Conservation (phyloP, 1,140 invertebrate species). For the Brevipalpus yothersi region DNA sequence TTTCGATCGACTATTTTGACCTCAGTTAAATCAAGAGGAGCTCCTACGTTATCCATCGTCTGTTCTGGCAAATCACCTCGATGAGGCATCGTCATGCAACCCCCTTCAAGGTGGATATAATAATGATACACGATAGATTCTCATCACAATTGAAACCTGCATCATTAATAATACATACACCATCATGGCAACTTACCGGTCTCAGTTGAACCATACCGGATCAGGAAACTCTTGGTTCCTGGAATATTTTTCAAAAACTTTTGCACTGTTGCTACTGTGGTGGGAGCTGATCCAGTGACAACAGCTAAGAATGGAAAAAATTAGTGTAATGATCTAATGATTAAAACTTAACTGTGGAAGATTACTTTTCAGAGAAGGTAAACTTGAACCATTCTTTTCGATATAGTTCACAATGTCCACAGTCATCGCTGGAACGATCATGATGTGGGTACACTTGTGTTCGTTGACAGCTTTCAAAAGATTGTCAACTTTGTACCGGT, state of each 20-base stretch:
- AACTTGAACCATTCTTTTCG: neutral
- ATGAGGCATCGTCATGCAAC: constrained; percentile 16
- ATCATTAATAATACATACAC: neutral
- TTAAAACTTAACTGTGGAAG: neutral
- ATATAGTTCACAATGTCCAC: constrained; percentile 9
- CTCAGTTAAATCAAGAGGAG: constrained; percentile 49
- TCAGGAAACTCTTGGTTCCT: neutral
- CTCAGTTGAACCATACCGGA: constrained; percentile 11
- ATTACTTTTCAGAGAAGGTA: constrained; percentile 2
- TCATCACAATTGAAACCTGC: neutral
- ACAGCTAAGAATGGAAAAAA: neutral
- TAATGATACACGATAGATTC: too few species aligned
- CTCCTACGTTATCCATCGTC: constrained; percentile 46
- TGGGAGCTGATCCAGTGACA: constrained; percentile 5
- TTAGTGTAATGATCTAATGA: neutral
- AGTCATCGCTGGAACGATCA: constrained; percentile 6
- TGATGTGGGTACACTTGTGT: constrained; percentile 3
- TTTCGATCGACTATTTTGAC: constrained; percentile 42
- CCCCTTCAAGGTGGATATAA: neutral
- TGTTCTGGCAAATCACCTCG: constrained; percentile 34
- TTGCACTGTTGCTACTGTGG: constrained; percentile 6
- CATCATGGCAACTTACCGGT: neutral
- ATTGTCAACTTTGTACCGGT: constrained; percentile 4
- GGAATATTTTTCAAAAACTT: constrained; percentile 1
- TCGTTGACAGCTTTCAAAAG: constrained; percentile 2